These are phyloP conservation scores for Sterrhoptilus dennistouni DNA, from an alignment of 2,113 vertebrate species.

Conservation along the genomic window DNA sequence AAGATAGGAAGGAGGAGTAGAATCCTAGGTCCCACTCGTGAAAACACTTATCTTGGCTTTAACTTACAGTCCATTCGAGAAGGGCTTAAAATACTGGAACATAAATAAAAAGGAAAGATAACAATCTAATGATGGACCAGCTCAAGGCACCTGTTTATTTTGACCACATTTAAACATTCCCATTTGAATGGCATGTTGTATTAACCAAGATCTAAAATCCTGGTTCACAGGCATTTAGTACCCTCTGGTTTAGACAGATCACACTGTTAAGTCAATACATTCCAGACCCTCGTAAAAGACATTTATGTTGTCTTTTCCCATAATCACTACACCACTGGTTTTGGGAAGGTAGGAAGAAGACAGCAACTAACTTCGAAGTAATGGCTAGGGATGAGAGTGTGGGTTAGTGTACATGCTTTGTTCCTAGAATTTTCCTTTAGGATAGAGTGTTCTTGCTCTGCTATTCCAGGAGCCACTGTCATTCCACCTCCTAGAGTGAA, in stretches of 20 bases:
- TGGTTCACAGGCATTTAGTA: neutral
- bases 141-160: slow-evolving; percentile 51
- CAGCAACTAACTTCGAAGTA: neutral
- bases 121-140: neutral
- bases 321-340: neutral
- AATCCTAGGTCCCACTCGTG: neutral
- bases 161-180: neutral
- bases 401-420: neutral
- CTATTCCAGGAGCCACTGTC: neutral
- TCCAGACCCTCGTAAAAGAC: neutral
- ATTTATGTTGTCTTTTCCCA: neutral
- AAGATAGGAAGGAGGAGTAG: neutral
- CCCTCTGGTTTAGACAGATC: neutral
- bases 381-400: neutral
- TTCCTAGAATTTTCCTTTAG: neutral
- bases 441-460: neutral
- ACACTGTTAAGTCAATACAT: neutral
- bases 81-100: neutral
- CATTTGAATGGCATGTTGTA: neutral
- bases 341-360: neutral
- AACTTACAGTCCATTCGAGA: neutral
- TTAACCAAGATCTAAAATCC: neutral
- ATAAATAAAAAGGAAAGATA: neutral
- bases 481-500: neutral
- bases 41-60: neutral